Percentiles rank a stretch among this genome's conserved stretches.
Evolutionary conservation across 2,888 invertebrate genomes (phyloP).

Genomic region (Napeogenes sylphis): DNA sequence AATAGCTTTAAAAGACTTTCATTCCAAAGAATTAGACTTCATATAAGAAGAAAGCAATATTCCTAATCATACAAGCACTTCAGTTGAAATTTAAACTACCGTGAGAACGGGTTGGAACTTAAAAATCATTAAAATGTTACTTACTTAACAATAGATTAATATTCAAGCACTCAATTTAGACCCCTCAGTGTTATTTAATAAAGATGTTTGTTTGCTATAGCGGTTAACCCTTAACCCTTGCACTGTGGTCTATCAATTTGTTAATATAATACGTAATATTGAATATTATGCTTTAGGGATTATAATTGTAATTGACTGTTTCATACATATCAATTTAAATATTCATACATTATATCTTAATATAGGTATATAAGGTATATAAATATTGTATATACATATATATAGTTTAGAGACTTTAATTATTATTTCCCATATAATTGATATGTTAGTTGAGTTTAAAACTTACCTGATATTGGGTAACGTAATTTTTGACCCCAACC

Average conservation of each 20-base stretch:
- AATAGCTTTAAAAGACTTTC: slow-evolving; percentile 16
- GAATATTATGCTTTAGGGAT: background rate
- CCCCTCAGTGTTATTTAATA: slow-evolving; percentile 53
- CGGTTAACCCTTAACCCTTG: slow-evolving; percentile 66
- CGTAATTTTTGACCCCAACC: slow-evolving; percentile 42
- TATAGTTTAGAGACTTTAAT: no score
- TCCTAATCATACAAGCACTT: slow-evolving; percentile 6
- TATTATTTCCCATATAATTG: no score
- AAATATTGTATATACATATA: no score
- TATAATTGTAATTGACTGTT: slow-evolving; percentile 3
- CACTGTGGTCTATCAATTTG: slow-evolving; percentile 55
- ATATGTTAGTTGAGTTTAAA: background rate
- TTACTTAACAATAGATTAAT: slow-evolving; percentile 35
- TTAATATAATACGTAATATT: slow-evolving; percentile 24
- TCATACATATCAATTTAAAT: slow-evolving; percentile 23
- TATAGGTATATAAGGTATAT: no score
- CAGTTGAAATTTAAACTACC: slow-evolving; percentile 40
- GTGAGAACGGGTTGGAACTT: slow-evolving; percentile 47
- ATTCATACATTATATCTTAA: background rate
- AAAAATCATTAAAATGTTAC: slow-evolving; percentile 46
- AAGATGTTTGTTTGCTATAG: slow-evolving; percentile 71
- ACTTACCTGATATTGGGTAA: slow-evolving; percentile 28
- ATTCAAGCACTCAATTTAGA: slow-evolving; percentile 40
- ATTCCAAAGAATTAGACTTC: background rate
- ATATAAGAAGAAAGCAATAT: background rate